Base-by-base conservation (phyloP, 2,888 invertebrate species). In the Desoria tigrina region DNA sequence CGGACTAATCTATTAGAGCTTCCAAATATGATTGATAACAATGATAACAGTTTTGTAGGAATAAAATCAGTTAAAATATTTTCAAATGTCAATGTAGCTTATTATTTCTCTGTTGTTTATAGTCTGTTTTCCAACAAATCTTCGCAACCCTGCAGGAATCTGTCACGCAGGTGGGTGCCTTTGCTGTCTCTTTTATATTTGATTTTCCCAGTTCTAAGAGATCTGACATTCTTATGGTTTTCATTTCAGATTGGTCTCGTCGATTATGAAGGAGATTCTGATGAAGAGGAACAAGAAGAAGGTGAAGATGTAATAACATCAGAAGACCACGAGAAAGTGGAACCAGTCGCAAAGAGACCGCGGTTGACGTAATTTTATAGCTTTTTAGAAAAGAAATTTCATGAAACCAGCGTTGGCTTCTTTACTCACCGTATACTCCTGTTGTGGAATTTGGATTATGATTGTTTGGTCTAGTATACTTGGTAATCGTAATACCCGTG, bases 201-300 rank as follows among this genome's bases (percentile, higher is more conserved):
- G 59, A 49, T 39, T 65, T 65, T 65, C n/a, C n/a, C n/a, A n/a
- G n/a, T n/a, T n/a, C n/a, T 21, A 49, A 49, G 49, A 64, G 26
- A 26, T 14, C 59, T 58, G 37, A 57, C 39, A 51, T n/a, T n/a
- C n/a, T n/a, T n/a, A n/a, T n/a, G n/a, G 28, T 26, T 63, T 72
- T 63, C 72, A 63, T 80, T 78, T 27, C 80, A 92, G 92, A 79
- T 81, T 64, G 92, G 94, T 76, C 85, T 97, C 78, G 97, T 97
- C 71, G 97, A 97, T 82, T 97, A 97, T 79, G 96, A 97, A 80
- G 96, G 93, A 64, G 96, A 97, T 82, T 96, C 95, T 0, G 96
- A 97, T 78, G 96, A 96, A 55, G 78, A 77, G 39, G 78, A 78
- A 28, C 51, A 67, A 27, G 77, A 69, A 59, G 69, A 69, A 56